phyloP scores from a whole-genome alignment of 2,113 vertebrate species.

The Anoplopoma fimbria region DNA sequence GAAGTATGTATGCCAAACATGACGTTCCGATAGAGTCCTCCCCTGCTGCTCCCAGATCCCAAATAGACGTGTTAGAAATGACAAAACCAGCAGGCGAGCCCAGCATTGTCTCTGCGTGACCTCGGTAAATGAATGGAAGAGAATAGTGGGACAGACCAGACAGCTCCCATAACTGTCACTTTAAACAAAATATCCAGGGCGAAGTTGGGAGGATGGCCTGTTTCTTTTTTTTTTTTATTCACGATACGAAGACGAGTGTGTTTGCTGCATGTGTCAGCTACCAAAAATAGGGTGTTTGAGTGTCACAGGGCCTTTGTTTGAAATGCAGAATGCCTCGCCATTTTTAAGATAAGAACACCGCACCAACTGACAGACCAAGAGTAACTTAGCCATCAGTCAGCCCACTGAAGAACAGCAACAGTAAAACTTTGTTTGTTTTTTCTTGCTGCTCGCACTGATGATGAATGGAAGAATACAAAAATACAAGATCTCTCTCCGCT shows the following conservation, averaged over 20 bases:
- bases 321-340: conserved; percentile 1
- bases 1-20: conserved; percentile 60
- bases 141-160: conserved; percentile 57
- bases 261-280: conserved; percentile 15
- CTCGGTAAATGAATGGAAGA: conserved; percentile 59
- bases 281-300: conserved; percentile 17
- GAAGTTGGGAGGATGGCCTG: conserved; percentile 14
- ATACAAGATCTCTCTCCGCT: conserved; percentile 29
- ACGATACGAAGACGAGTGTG: conserved; percentile 15
- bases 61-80: conserved; percentile 74
- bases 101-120: conserved; percentile 62
- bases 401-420: neutral
- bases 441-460: neutral
- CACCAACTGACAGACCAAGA: conserved; percentile 17
- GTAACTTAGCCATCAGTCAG: conserved; percentile 1
- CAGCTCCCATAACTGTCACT: conserved; percentile 64
- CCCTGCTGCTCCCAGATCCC: conserved; percentile 44
- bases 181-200: conserved; percentile 54
- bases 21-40: conserved; percentile 63
- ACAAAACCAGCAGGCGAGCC: conserved; percentile 69
- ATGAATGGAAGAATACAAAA: conserved; percentile 22
- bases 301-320: conserved; percentile 15
- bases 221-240: neutral
- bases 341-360: conserved; percentile 20
- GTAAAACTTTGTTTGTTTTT: neutral